Evolutionary conservation across 2,888 invertebrate species (phyloP).

Genomic region (Teleogryllus oceanicus): DNA sequence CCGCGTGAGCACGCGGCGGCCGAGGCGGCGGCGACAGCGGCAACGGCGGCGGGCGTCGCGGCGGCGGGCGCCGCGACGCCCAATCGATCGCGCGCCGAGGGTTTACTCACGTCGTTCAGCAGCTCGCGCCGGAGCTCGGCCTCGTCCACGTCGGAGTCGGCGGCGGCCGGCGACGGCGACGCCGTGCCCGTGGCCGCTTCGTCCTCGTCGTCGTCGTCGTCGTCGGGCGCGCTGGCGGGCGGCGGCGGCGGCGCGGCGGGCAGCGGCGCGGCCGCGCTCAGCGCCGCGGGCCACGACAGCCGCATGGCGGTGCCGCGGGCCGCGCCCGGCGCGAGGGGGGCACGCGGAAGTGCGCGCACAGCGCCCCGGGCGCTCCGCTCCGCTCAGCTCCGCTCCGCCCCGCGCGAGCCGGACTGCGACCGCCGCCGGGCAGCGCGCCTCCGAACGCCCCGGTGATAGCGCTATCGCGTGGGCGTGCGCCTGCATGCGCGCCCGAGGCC

Average conservation of each 20-base stretch:
- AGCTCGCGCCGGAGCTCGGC: constrained; percentile 71
- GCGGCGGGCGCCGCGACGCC: neutral
- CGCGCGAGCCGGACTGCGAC: too few species aligned
- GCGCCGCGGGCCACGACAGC: constrained; percentile 34
- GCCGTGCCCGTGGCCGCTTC: constrained; percentile 27
- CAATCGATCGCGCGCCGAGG: neutral
- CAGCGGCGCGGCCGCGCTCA: constrained; percentile 18
- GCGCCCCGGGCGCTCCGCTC: too few species aligned
- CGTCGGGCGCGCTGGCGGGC: neutral
- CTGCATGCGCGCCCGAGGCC: too few species aligned
- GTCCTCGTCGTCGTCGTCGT: constrained; percentile 22
- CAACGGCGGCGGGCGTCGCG: neutral
- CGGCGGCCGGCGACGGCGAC: constrained; percentile 28
- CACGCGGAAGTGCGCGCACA: too few species aligned
- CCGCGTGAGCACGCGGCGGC: neutral
- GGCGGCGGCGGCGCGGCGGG: constrained; percentile 12
- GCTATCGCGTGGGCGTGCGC: too few species aligned
- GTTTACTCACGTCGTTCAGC: constrained; percentile 70
- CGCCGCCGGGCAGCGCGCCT: too few species aligned
- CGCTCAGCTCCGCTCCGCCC: too few species aligned
- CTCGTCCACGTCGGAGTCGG: constrained; percentile 69
- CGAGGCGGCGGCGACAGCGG: neutral
- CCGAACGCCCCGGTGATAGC: too few species aligned
- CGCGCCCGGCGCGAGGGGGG: neutral
- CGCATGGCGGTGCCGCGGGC: constrained; percentile 31